Evolutionary conservation across 1,140 invertebrate genomes (phyloP), one percentile per base, ranked within the genome.

Genomic region (Drosophila truncata): DNA sequence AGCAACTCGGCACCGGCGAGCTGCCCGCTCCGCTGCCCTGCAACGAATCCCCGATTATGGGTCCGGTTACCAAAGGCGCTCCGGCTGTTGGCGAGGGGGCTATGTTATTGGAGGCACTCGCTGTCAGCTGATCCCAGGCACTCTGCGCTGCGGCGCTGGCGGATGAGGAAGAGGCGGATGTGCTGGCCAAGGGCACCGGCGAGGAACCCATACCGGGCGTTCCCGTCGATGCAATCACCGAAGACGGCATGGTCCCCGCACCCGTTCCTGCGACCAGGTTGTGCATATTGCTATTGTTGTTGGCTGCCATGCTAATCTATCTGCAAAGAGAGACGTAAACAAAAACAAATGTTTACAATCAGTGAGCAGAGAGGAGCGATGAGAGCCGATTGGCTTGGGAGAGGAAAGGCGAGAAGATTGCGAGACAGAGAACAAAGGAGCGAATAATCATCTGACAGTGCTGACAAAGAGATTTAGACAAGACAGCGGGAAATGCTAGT

Each of bases 61-160:
- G 82, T 7, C 62, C 75, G 20, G 50, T 74, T 29, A 66, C 70
- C 23, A 63, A 62, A 16, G 64, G 47, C 41, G 67, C 66, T 18
- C 71, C 50, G 2, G 72, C 54, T 27, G 86, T 86, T 2, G 78
- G 83, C 13, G 79, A 81, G 5, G 90, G 88, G 10, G 85, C 67
- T 55, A 78, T 82, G 55, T 91, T 90, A 47, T 88, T 88, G 25
- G 87, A 88, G 47, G 78, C 75, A 73, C 88, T 87, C n/a, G 91
- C 88, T 14, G 91, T 92, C 27, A 92, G 55, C 63, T 92, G 91
- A 69, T 92, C 91, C 91, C 91, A 92, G 52, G 91, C 91, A 77
- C 85, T 88, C 62, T 92, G 91, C 18, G 91, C 72, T 13, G 82
- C 78, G 13, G 80, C 75, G 62, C 62, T 52, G 29, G 61, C 37